phyloP scores from a whole-genome alignment of 2,888 invertebrate genomes.

The Patella ulyssiponensis region DNA sequence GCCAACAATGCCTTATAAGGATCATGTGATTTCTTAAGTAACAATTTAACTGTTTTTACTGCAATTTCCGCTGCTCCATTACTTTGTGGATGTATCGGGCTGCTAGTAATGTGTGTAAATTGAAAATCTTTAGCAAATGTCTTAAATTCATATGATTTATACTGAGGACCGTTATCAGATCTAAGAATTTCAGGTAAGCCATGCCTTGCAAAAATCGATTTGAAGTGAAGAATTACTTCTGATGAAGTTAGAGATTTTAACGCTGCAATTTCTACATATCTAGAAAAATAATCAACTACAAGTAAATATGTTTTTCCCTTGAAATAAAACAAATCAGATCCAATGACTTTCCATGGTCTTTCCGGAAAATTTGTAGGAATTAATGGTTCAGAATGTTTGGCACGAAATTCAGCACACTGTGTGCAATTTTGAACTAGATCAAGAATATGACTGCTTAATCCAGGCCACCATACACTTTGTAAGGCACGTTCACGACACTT shows the following conservation, averaged over 20 bases:
- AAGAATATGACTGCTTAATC: slow-evolving; percentile 29
- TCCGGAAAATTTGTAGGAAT: slow-evolving; percentile 37
- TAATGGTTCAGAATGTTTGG: slow-evolving; percentile 39
- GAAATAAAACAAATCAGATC: slow-evolving; percentile 42
- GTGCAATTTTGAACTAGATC: slow-evolving; percentile 36
- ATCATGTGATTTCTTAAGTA: slow-evolving; percentile 8
- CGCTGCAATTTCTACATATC: slow-evolving; percentile 6
- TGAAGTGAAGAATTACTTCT: neutral
- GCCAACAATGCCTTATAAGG: slow-evolving; percentile 21
- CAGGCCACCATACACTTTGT: slow-evolving; percentile 40
- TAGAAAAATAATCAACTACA: slow-evolving; percentile 14
- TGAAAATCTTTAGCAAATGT: neutral
- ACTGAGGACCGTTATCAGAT: neutral
- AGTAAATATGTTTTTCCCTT: slow-evolving; percentile 29
- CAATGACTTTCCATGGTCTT: slow-evolving; percentile 44
- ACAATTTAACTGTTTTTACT: neutral
- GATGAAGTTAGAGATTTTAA: neutral
- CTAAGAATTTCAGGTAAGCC: neutral
- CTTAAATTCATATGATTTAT: neutral
- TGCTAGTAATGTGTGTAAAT: neutral
- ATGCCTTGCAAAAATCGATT: neutral
- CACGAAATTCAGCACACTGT: slow-evolving; percentile 27
- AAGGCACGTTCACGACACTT: slow-evolving; percentile 43
- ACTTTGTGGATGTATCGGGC: neutral
- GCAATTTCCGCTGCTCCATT: neutral